Percentiles rank a stretch among this genome's conserved stretches.
Evolutionary conservation across 1,140 invertebrate species (phyloP).

Genomic region (Harpegnathos saltator): DNA sequence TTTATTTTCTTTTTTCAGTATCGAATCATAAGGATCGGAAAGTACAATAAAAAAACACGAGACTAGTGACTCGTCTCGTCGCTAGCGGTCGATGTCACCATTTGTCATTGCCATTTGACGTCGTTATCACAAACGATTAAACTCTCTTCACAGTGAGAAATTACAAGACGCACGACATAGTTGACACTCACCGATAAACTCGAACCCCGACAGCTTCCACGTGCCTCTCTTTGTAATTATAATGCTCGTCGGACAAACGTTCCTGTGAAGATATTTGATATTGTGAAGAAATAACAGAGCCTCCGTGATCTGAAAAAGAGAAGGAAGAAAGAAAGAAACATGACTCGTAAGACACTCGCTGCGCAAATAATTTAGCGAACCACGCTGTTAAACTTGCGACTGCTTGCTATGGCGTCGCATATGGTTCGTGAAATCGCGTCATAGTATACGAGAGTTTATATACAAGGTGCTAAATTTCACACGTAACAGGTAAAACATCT

Average conservation of each 20-base stretch:
- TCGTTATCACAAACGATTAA: constrained; percentile 1
- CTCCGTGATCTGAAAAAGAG: constrained; percentile 93
- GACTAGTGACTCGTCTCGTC: no score
- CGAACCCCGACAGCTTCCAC: constrained; percentile 98
- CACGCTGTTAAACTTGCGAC: neutral
- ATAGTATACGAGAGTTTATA: no score
- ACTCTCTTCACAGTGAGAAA: neutral
- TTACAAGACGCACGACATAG: neutral
- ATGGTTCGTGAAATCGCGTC: no score
- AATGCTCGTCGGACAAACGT: constrained; percentile 96
- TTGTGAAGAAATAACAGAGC: constrained; percentile 97
- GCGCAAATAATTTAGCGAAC: neutral
- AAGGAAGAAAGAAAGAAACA: neutral
- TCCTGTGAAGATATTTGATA: constrained; percentile 94
- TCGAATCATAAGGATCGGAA: no score
- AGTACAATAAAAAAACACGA: no score
- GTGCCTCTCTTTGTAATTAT: constrained; percentile 97
- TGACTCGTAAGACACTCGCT: neutral
- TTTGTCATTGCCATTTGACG: no score
- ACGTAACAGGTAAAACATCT: no score
- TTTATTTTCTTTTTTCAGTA: neutral
- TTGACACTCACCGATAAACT: constrained; percentile 92
- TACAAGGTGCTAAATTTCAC: no score
- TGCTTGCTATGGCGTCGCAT: no score
- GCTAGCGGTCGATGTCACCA: no score